phyloP scores from a whole-genome alignment of 2,888 invertebrate genomes.

The Eulithis prunata region DNA sequence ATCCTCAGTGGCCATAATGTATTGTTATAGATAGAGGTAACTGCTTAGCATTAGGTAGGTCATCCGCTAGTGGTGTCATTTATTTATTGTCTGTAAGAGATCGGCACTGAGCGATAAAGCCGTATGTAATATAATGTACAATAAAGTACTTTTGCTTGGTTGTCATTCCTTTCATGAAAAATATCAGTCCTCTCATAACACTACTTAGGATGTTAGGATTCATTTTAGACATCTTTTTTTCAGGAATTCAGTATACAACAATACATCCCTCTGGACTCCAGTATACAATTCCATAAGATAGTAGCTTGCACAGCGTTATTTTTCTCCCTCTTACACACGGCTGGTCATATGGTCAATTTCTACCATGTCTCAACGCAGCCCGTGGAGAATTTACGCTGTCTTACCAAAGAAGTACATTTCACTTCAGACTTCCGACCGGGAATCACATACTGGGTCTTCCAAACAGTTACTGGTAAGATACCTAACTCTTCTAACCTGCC shows the following conservation, averaged over 20 bases:
- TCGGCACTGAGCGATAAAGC: no score
- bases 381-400: constrained; percentile 94
- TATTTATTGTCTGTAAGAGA: no score
- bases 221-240: not conserved
- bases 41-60: no score
- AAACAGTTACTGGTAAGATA: constrained; percentile 93
- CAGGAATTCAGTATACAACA: constrained; percentile 96
- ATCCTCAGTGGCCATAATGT: no score
- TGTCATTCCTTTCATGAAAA: no score
- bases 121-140: no score
- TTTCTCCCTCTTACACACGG: constrained; percentile 95
- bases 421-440: constrained; percentile 97
- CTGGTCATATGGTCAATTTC: constrained; percentile 98
- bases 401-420: constrained; percentile 97
- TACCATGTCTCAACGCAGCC: constrained; percentile 99
- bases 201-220: no score
- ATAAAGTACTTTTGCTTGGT: no score
- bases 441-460: constrained; percentile 97
- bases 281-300: constrained; percentile 98
- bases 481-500: not conserved
- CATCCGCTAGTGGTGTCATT: no score
- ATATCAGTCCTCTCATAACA: no score
- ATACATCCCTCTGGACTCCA: constrained; percentile 96
- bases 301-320: constrained; percentile 97
- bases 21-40: no score